phyloP scores from a whole-genome alignment of 1,140 invertebrate species.

The Macrobrachium rosenbergii region DNA sequence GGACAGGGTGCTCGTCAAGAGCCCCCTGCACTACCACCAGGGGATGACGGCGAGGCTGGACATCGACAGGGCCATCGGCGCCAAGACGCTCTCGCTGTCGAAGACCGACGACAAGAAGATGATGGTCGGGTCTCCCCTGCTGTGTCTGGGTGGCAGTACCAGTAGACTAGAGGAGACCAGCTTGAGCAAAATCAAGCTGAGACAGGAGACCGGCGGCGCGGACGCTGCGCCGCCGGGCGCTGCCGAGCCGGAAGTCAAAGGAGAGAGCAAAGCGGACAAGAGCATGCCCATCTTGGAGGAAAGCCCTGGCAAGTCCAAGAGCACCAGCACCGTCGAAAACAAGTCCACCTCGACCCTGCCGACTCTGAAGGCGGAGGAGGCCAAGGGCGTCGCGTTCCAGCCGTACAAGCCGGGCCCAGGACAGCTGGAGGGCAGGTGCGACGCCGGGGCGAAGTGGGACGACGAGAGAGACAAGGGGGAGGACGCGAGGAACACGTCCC shows the following conservation, averaged over 20 bases:
- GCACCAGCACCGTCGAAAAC: constrained; percentile 10
- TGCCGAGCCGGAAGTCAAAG: no score
- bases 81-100: no score
- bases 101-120: no score
- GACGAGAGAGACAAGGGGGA: constrained; percentile 43
- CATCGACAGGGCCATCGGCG: no score
- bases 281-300: constrained; percentile 25
- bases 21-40: background rate
- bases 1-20: background rate
- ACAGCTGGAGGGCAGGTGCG: constrained; percentile 42
- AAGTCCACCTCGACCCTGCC: constrained; percentile 28
- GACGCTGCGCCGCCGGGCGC: background rate
- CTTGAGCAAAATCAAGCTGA: background rate
- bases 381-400: constrained; percentile 37
- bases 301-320: constrained; percentile 11
- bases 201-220: background rate
- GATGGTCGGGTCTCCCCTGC: no score
- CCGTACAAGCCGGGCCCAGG: constrained; percentile 32
- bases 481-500: background rate
- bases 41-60: no score
- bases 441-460: constrained; percentile 19
- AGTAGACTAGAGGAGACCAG: background rate
- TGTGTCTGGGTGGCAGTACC: no score
- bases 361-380: constrained; percentile 39
- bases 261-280: background rate